phyloP scores from a whole-genome alignment of 2,113 vertebrate genomes.

The Rana temporaria region DNA sequence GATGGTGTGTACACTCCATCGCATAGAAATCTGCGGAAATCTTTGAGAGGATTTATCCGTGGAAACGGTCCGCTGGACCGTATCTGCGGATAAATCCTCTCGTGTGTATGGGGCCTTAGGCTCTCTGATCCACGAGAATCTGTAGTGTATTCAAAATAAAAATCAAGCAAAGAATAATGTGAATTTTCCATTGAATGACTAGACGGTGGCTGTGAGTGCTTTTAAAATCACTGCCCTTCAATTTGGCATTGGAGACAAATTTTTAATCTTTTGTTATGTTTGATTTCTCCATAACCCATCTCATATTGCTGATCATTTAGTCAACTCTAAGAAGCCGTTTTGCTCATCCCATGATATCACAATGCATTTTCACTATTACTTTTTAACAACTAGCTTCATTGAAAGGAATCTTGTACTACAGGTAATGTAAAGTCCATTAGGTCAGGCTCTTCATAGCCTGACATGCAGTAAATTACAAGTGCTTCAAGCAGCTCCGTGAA shows the following conservation, averaged over 20 bases:
- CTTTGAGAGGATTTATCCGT: no score
- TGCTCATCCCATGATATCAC: conserved; percentile 66
- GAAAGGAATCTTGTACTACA: conserved; percentile 90
- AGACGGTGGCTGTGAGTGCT: no score
- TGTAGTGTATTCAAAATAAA: no score
- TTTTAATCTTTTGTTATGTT: conserved; percentile 71
- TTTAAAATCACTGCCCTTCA: conserved; percentile 27
- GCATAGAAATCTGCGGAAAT: no score
- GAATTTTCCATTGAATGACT: no score
- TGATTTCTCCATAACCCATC: conserved; percentile 61
- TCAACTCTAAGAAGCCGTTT: conserved; percentile 64
- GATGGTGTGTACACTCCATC: no score
- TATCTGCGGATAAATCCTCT: no score
- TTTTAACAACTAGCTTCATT: conserved; percentile 79
- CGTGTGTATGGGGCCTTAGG: no score
- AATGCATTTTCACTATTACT: conserved; percentile 76
- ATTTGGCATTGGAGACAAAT: conserved; percentile 59
- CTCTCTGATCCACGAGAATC: no score
- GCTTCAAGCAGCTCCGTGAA: conserved; percentile 98
- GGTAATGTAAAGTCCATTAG: conserved; percentile 97
- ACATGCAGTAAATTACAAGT: conserved; percentile 99
- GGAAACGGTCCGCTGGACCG: no score
- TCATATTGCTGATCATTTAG: conserved; percentile 67
- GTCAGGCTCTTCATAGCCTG: conserved; percentile 98
- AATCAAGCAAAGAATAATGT: no score